A percentile compares a stretch with the other conserved stretches of the same genome.
Evolutionary conservation across 2,888 invertebrate species (phyloP).

Genomic region (Nomada flava): DNA sequence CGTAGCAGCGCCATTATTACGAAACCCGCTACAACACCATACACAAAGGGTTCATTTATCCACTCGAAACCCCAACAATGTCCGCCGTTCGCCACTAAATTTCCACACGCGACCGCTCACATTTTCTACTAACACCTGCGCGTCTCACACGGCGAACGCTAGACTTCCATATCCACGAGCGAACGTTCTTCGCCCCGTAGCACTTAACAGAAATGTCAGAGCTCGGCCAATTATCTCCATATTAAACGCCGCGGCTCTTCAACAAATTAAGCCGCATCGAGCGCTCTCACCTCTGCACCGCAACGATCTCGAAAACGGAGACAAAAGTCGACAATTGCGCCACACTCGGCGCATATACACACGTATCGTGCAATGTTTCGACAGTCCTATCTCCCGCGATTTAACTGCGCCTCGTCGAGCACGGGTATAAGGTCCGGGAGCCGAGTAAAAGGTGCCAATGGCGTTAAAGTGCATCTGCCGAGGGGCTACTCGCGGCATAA

Average conservation of each 20-base stretch:
- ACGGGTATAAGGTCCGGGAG: neutral
- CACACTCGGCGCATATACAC: neutral
- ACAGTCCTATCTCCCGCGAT: slow-evolving; percentile 32
- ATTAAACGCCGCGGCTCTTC: slow-evolving; percentile 13
- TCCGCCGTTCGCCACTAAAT: neutral
- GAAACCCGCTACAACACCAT: too few relatives aligned
- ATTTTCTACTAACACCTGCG: neutral
- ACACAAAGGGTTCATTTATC: neutral
- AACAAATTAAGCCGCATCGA: slow-evolving; percentile 26
- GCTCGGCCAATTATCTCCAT: slow-evolving; percentile 38
- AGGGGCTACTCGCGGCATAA: slow-evolving; percentile 53
- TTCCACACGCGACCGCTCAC: too few relatives aligned
- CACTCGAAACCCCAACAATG: neutral
- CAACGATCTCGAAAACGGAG: neutral
- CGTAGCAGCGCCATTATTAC: too few relatives aligned
- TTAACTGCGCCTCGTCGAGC: slow-evolving; percentile 10
- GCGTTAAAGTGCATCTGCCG: slow-evolving; percentile 61
- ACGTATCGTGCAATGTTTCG: slow-evolving; percentile 14
- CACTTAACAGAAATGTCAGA: slow-evolving; percentile 40
- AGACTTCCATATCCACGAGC: neutral
- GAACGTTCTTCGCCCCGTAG: neutral
- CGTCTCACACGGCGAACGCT: too few relatives aligned
- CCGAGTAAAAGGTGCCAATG: slow-evolving; percentile 42
- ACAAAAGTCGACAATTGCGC: slow-evolving; percentile 28
- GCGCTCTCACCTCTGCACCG: neutral